Evolutionary conservation across 92 coral and sea anemone species (phyloP).

Genomic region (Paramuricea clavata): DNA sequence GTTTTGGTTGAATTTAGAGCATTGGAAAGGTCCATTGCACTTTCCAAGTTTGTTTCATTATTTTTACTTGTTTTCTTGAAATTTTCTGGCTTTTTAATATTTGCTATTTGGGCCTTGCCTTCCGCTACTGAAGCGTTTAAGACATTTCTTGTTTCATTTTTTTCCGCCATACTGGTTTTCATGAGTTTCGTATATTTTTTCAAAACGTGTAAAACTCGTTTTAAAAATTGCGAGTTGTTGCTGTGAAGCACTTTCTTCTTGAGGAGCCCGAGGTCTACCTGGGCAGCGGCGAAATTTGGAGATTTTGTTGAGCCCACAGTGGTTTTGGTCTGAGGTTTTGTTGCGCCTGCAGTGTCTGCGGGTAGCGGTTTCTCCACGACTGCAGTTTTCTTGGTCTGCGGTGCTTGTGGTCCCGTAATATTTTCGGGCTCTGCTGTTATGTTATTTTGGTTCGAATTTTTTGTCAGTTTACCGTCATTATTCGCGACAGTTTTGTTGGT

Average conservation of each 20-base stretch:
- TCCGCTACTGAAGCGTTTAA: neutral
- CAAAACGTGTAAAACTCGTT: slow-evolving; percentile 35
- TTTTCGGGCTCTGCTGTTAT: neutral
- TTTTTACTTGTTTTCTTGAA: neutral
- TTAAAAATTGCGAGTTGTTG: slow-evolving; percentile 34
- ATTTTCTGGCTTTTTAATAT: neutral
- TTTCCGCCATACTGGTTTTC: slow-evolving; percentile 36
- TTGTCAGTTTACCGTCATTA: neutral
- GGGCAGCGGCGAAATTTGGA: slow-evolving; percentile 8
- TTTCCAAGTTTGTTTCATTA: neutral
- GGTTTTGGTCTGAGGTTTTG: neutral
- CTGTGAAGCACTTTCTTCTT: slow-evolving; percentile 41
- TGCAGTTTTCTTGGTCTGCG: neutral
- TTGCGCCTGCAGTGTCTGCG: neutral
- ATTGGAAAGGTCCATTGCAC: neutral
- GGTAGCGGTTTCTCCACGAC: neutral
- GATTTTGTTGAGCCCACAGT: neutral
- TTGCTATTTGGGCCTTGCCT: neutral
- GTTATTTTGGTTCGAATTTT: neutral
- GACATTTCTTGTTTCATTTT: neutral
- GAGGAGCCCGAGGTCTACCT: slow-evolving; percentile 36
- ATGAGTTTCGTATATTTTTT: slow-evolving; percentile 44
- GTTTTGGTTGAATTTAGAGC: slow-evolving; percentile 15
- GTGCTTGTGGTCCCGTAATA: neutral
- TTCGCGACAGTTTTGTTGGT: neutral